phyloP scores from a whole-genome alignment of 2,888 invertebrate species.

The Hirtodrosophila confusa region DNA sequence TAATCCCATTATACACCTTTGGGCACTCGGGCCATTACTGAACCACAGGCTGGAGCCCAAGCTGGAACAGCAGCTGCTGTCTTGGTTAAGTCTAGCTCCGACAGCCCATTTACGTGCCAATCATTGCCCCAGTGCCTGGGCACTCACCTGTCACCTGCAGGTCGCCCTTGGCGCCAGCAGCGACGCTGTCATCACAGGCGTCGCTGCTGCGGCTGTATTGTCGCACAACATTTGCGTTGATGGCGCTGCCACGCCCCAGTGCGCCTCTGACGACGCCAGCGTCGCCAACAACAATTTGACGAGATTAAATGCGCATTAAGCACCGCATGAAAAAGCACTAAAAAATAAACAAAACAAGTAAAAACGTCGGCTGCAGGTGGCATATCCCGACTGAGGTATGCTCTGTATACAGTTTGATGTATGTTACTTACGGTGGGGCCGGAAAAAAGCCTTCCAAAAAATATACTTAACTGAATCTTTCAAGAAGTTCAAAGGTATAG shows the following conservation, averaged over 20 bases:
- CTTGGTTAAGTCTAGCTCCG: constrained; percentile 31
- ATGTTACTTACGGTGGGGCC: no score
- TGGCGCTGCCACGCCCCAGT: constrained; percentile 53
- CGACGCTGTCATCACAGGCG: constrained; percentile 7
- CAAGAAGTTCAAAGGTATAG: no score
- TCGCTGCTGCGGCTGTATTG: constrained; percentile 46
- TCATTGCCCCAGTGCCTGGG: constrained; percentile 55
- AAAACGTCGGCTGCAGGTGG: no score
- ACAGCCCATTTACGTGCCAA: constrained; percentile 63
- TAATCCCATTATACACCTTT: constrained; percentile 19
- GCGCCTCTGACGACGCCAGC: constrained; percentile 37
- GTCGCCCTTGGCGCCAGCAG: constrained; percentile 13
- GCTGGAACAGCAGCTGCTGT: constrained; percentile 44
- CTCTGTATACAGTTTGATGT: no score
- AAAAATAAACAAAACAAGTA: constrained; percentile 23
- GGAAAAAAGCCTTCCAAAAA: no score
- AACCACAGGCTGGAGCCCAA: constrained; percentile 41
- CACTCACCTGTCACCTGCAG: constrained; percentile 67
- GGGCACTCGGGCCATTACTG: constrained; percentile 43
- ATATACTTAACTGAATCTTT: no score
- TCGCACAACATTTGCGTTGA: constrained; percentile 37
- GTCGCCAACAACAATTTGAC: constrained; percentile 52
- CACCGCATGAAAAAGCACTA: constrained; percentile 53
- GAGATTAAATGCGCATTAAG: constrained; percentile 74
- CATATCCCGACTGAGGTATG: no score